phyloP scores from a whole-genome alignment of 2,113 vertebrate species.

The Gambusia affinis region DNA sequence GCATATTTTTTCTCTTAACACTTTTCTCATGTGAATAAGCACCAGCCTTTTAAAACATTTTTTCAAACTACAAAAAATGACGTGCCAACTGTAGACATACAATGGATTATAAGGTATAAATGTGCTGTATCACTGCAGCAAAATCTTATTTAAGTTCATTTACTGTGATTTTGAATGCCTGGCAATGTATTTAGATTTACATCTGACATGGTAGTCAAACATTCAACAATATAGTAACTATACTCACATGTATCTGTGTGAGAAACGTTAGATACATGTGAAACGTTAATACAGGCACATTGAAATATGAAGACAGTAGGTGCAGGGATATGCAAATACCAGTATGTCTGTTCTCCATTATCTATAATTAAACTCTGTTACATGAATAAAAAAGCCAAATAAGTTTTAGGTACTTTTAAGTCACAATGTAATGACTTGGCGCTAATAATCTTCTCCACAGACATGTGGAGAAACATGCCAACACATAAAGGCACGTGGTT shows the following conservation, averaged over 20 bases:
- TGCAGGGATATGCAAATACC: neutral
- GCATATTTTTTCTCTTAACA: constrained; percentile 20
- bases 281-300: constrained; percentile 3
- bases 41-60: constrained; percentile 47
- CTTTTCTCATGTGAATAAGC: constrained; percentile 2
- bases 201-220: neutral
- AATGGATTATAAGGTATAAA: neutral
- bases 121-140: neutral
- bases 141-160: neutral
- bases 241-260: neutral
- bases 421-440: constrained; percentile 5
- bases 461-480: constrained; percentile 11
- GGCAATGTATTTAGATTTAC: neutral
- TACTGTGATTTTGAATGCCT: neutral
- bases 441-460: constrained; percentile 49
- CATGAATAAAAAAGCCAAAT: neutral
- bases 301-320: constrained; percentile 20
- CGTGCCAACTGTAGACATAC: constrained; percentile 3
- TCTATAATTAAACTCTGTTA: neutral
- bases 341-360: constrained; percentile 48
- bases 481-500: constrained; percentile 28
- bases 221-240: constrained; percentile 3
- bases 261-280: too few relatives aligned
- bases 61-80: neutral
- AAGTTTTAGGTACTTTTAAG: neutral